phyloP scores from a whole-genome alignment of 2,113 vertebrate genomes.

The Neogale vison region DNA sequence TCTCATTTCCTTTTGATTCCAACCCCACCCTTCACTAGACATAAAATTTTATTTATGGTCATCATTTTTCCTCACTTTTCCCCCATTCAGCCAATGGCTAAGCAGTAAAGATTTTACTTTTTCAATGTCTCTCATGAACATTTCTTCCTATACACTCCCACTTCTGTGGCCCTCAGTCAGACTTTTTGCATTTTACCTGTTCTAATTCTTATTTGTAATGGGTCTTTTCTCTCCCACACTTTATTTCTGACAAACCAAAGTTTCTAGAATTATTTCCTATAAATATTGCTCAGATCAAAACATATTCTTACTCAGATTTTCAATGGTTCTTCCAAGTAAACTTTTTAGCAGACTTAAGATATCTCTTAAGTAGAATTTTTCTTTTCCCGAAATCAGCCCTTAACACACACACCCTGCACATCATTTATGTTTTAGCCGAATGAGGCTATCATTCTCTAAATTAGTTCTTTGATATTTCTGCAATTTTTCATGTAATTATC shows the following conservation, averaged over 20 bases:
- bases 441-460: neutral
- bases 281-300: neutral
- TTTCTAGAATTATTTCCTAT: neutral
- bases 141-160: neutral
- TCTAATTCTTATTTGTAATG: slow-evolving; percentile 7
- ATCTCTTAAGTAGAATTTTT: neutral
- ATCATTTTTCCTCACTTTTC: neutral
- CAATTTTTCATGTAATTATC: neutral
- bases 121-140: neutral
- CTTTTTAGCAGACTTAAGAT: neutral
- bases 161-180: neutral
- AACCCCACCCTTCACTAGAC: neutral
- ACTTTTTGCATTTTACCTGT: neutral
- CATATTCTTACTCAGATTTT: neutral
- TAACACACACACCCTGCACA: neutral
- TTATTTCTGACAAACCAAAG: neutral
- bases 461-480: neutral
- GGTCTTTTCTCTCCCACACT: neutral
- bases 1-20: neutral
- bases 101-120: neutral
- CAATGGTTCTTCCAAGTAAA: neutral
- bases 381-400: neutral
- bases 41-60: neutral
- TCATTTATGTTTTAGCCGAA: neutral
- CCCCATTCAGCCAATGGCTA: neutral